Evolutionary conservation across 2,888 invertebrate species (phyloP), one percentile per base, ranked within the genome.

Genomic region (Linnaemya vulpina): DNA sequence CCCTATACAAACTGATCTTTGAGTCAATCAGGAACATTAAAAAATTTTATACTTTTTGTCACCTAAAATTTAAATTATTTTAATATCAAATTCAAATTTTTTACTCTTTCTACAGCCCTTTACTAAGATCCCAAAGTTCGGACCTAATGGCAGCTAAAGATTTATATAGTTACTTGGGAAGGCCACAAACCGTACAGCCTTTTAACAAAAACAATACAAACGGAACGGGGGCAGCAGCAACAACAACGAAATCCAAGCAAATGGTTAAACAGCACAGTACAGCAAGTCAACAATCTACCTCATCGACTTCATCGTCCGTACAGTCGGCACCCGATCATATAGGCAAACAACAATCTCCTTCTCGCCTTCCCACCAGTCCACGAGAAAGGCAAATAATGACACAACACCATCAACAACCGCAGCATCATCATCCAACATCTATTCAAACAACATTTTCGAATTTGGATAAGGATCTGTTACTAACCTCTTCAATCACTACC

Each of bases 41-140:
- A 55, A 13, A 38, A 58, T 43, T 25, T 3, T 30, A 30, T 30
- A 30, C 9, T 13, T 35, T 38, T 7, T 20, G 10, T 25, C 17
- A 0, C 22, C 13, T 4, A 9, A 38, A 62, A 43, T 58, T 22
- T n/a, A 51, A 55, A 7, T 49, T 38, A 3, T n/a, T 76, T 46
- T 51, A n/a, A 53, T 43, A 30, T 5, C 5, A 30, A 30, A 30
- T 40, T 58, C 13, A 51, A 70, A n/a, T 46, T 65, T n/a, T 65
- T n/a, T 46, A 43, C n/a, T 68, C 76, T 78, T 49, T 60, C 10
- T 17, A 80, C 86, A 90, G 90, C 83, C 89, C 90, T 81, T 88
- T 91, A 87, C 87, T 90, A 87, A 89, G 90, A 89, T 91, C 90
- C 83, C 90, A 90, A 89, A 91, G 90, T 87, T 89, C 90, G 85